Evolutionary conservation across 2,113 vertebrate genomes (phyloP).

Genomic region (Scolopax mira): DNA sequence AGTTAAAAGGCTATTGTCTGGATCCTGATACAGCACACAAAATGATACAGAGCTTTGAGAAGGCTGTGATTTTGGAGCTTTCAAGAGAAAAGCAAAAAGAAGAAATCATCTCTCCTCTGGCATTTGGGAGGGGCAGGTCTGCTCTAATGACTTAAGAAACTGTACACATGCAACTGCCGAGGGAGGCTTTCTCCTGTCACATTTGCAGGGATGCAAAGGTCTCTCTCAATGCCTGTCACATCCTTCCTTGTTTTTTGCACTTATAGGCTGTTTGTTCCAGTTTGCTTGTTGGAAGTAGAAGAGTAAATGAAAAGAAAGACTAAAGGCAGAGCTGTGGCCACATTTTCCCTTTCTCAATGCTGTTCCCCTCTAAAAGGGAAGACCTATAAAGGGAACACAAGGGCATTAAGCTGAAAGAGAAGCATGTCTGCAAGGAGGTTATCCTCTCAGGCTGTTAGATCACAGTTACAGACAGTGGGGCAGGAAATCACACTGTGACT

Average conservation of each 20-base stretch:
- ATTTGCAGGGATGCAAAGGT: not conserved
- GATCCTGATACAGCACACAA: not conserved
- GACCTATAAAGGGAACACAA: not conserved
- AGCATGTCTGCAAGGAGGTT: not conserved
- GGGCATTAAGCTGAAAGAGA: not conserved
- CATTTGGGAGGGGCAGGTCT: not conserved
- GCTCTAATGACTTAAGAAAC: not conserved
- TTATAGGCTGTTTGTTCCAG: not conserved
- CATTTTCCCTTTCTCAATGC: not conserved
- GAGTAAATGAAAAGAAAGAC: not conserved
- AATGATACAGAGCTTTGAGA: not conserved
- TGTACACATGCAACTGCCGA: not conserved
- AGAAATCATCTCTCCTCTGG: not conserved
- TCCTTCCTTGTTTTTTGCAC: not conserved
- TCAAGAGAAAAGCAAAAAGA: not conserved
- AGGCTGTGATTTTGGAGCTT: not conserved
- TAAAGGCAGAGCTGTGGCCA: not conserved
- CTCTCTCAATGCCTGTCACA: not conserved
- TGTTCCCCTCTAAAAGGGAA: not conserved
- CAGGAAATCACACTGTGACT: not conserved
- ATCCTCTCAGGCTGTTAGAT: not conserved
- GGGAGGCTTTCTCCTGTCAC: not conserved
- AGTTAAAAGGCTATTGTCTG: not conserved
- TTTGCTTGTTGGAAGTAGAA: not conserved
- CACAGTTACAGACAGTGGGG: not conserved